A percentile compares a stretch with the other conserved stretches of the same genome.
phyloP scores from a whole-genome alignment of 2,113 vertebrate species.

The Dipodomys merriami region DNA sequence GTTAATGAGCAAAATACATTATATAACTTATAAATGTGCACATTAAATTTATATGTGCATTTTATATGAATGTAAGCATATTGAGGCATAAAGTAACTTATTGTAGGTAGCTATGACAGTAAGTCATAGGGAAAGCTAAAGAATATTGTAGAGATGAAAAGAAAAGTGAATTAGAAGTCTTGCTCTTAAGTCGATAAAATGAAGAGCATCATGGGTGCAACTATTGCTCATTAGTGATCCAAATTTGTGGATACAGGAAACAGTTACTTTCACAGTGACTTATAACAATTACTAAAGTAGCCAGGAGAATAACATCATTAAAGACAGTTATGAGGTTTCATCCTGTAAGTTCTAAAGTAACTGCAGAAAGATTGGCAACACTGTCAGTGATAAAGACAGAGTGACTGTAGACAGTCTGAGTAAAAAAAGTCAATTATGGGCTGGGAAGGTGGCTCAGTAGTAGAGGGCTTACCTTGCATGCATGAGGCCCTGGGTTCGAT shows the following conservation, averaged over 20 bases:
- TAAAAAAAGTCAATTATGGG: background rate
- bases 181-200: background rate
- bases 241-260: background rate
- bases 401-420: background rate
- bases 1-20: background rate
- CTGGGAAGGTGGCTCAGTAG: too few relatives aligned
- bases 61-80: background rate
- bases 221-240: background rate
- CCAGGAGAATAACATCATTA: background rate
- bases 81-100: background rate
- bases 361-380: background rate
- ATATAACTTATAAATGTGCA: background rate
- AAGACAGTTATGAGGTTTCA: background rate
- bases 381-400: background rate
- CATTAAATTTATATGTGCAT: slow-evolving; percentile 6
- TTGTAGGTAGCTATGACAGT: too few relatives aligned
- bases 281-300: slow-evolving; percentile 9
- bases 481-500: too few relatives aligned
- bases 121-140: background rate
- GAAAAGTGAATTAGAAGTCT: background rate
- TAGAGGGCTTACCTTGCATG: too few relatives aligned
- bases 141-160: background rate
- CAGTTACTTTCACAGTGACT: background rate
- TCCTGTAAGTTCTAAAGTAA: background rate
- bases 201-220: background rate